These are phyloP conservation scores for Brachyhypopomus gauderio DNA, from an alignment of 2,113 vertebrate genomes.

Conservation along the genomic window DNA sequence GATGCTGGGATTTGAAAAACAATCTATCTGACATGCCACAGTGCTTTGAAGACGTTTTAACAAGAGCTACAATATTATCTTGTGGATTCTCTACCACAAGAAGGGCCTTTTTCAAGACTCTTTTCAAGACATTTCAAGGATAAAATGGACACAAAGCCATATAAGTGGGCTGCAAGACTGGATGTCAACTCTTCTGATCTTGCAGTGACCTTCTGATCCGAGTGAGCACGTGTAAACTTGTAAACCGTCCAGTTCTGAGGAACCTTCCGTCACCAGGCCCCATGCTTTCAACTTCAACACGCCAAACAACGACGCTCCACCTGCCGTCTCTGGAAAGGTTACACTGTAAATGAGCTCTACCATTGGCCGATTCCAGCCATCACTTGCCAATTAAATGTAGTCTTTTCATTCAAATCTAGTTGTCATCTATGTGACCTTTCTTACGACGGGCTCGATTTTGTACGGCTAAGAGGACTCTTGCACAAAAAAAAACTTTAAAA, in stretches of 20 bases:
- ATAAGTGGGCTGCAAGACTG: conserved; percentile 30
- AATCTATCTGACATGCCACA: conserved; percentile 41
- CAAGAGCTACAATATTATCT: conserved; percentile 43
- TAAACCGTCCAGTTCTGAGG: conserved; percentile 13
- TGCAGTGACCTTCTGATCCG: conserved; percentile 10
- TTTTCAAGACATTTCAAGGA: conserved; percentile 33
- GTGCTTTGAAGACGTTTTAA: conserved; percentile 45
- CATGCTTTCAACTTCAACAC: conserved; percentile 46
- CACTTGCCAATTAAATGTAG: conserved; percentile 55
- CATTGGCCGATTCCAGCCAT: conserved; percentile 28
- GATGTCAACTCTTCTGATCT: conserved; percentile 14
- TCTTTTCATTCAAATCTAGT: conserved; percentile 50
- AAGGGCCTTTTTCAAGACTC: conserved; percentile 42
- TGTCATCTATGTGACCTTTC: not conserved
- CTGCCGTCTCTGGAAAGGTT: conserved; percentile 19
- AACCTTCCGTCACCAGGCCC: conserved; percentile 31
- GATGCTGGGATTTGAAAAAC: conserved; percentile 19
- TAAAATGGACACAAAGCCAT: conserved; percentile 50
- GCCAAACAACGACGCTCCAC: conserved; percentile 29
- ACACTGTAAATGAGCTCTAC: conserved; percentile 20
- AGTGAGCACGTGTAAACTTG: conserved; percentile 20
- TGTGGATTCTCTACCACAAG: conserved; percentile 27
- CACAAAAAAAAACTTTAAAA: not conserved
- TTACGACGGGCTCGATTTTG: not conserved
- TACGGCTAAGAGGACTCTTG: not conserved